Base-by-base conservation (phyloP, 2,113 vertebrate species). In the Trachemys scripta region DNA sequence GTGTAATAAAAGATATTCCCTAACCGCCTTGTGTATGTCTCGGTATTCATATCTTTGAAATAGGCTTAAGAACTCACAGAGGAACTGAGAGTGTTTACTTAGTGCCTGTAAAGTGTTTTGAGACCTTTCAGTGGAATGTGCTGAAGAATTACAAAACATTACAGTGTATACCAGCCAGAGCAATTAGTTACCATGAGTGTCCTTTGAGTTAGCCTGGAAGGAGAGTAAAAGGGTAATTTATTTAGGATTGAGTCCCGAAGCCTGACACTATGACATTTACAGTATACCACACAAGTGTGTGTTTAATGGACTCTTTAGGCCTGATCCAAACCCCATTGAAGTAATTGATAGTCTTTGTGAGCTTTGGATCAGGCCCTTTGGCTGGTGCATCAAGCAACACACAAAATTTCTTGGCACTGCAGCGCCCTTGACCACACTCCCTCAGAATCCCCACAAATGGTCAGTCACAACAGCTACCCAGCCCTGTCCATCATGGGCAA, bases 81-180 rank as follows among this genome's bases (percentile, higher is more conserved):
- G 80, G 45, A 69, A 84, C n/a, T 20, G 76, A 92, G 59, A 29
- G 45, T 65, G 62, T 85, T 90, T 94, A 92, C 78, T 90, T 92
- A 69, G 50, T 31, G 80, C 54, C 17, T 2, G 50, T 90, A 49
- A 88, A 90, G 49, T 3, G 29, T 50, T 2, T 0, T 50, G 24
- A 19, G 4, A 7, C 14, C 17, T 24, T 38, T 54, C 84, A 54
- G 65, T 49, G 83, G 69, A 57, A 75, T 65, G 56, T 80, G 85
- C 82, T 93, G 85, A 57, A 83, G 82, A 42, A 85, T 72, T 57
- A 22, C 53, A 19, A 31, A 78, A 38, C 6, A 45, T 22, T n/a
- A 6, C 2, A 0, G 38, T 3, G 1, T 5, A n/a, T 84, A 4
- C 62, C 86, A 24, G 56, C 72, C n/a, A 45, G 27, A 75, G 45